Percentiles rank a stretch among this genome's conserved stretches.
Evolutionary conservation across 2,888 invertebrate genomes (phyloP).

Genomic region (Linnaemya tessellans): DNA sequence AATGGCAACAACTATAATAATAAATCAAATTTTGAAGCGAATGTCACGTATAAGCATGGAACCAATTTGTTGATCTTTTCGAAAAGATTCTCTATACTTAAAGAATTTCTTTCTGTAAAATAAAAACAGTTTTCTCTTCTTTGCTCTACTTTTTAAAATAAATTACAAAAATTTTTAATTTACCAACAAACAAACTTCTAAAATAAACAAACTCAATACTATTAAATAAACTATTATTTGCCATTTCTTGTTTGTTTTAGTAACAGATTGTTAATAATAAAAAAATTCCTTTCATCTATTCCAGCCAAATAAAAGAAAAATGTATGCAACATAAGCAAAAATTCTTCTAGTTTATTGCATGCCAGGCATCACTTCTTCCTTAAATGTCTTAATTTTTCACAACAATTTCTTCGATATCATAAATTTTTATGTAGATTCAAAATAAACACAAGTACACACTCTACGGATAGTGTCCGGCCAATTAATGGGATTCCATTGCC

Average conservation of each 20-base stretch:
- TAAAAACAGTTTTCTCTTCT: neutral
- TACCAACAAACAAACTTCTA: neutral
- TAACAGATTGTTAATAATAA: neutral
- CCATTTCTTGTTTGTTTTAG: neutral
- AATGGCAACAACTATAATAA: too few relatives aligned
- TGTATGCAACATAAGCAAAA: conserved; percentile 13
- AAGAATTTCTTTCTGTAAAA: neutral
- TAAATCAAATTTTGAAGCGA: too few relatives aligned
- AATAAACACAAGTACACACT: conserved; percentile 2
- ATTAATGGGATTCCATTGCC: neutral
- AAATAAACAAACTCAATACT: conserved; percentile 12
- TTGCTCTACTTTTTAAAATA: conserved; percentile 12
- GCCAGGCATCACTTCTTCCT: conserved; percentile 12
- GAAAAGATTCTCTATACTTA: too few relatives aligned
- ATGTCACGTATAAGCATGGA: too few relatives aligned
- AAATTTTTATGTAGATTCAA: conserved; percentile 44
- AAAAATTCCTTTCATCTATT: neutral
- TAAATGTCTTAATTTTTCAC: conserved; percentile 40
- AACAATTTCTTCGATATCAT: conserved; percentile 28
- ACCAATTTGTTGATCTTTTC: too few relatives aligned
- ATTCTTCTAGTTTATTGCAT: conserved; percentile 1
- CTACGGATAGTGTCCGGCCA: neutral
- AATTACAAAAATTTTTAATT: neutral
- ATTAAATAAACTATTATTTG: conserved; percentile 9
- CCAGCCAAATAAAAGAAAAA: neutral